Conservation (phyloP, 2,888 invertebrate genomes). For the Hydrotaea cyrtoneurina region DNA sequence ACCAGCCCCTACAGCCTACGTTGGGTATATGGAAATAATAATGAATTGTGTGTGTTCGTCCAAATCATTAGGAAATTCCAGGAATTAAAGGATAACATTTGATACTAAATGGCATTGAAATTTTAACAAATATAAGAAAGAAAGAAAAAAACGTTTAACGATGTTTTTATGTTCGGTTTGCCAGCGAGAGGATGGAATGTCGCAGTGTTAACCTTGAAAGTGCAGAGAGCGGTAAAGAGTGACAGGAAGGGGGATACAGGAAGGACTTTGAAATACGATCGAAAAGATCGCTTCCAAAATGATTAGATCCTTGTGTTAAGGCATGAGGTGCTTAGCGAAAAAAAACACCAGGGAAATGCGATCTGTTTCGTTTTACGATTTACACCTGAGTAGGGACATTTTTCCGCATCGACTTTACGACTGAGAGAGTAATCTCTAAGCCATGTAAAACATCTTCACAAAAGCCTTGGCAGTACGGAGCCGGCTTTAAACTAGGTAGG, state of each 20-base stretch:
- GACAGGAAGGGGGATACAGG: no score
- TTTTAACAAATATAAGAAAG: slow-evolving; percentile 6
- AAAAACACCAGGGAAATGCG: not conserved
- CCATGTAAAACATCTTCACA: no score
- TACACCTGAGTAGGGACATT: no score
- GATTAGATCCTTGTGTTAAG: not conserved
- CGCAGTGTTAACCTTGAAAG: not conserved
- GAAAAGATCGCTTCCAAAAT: no score
- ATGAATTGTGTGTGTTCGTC: slow-evolving; percentile 5
- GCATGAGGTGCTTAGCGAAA: no score
- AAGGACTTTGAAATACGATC: not conserved
- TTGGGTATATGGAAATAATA: not conserved
- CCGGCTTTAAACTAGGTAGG: no score
- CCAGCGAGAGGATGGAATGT: not conserved
- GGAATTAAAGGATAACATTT: slow-evolving; percentile 67
- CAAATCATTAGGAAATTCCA: slow-evolving; percentile 71
- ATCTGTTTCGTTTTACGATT: no score
- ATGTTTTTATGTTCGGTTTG: not conserved
- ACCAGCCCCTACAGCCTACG: not conserved
- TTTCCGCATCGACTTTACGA: no score
- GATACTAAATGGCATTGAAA: slow-evolving; percentile 61
- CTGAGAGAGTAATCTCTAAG: no score
- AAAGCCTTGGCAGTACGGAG: no score
- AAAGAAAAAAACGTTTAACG: not conserved
- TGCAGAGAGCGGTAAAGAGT: not conserved